Evolutionary conservation across 2,888 invertebrate species (phyloP), one percentile per base, ranked within the genome.

Genomic region (Rhabditoides inermis): DNA sequence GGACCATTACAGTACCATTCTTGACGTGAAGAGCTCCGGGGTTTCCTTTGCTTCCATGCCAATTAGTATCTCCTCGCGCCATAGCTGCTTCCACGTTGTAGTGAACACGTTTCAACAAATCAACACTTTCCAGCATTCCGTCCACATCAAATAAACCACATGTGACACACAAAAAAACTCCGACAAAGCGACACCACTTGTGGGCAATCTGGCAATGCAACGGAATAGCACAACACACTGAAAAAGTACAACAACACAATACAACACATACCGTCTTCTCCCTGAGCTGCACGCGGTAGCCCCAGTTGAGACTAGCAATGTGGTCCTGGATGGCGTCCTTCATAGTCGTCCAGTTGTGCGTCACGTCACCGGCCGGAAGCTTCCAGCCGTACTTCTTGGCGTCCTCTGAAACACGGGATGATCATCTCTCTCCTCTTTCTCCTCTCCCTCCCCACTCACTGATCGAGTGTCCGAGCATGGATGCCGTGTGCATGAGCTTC

Each of bases 401-500:
- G 68, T 81, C 90, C 26, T 67, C 68, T 70, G 47, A 51, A 65
- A 58, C 1, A 32, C 32, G 7, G 32, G 15, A 32, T 32, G 15
- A 10, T 15, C 32, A 32, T 10, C 10, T 32, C 15, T 32, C 15
- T 12, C 32, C 12, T 32, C 15, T n/a, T n/a, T n/a, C n/a, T n/a
- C n/a, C n/a, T n/a, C n/a, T 20, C 2, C 4, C 1, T 12, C 18
- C 55, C 41, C 50, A 56, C 59, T 45, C 18, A 60, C 63, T 50
- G 42, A 63, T 59, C 0, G 61, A 61, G 46, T 63, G 63, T 30
- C 64, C 64, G 12, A 64, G 45, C 6, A 61, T 22, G 23, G 59
- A 56, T n/a, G 61, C 91, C 77, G 90, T 70, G 46, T 73, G 95
- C 90, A 95, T 91, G 56, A 95, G 81, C 78, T 95, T 95, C 79